phyloP scores from a whole-genome alignment of 2,888 invertebrate species.

The Lydus trimaculatus region DNA sequence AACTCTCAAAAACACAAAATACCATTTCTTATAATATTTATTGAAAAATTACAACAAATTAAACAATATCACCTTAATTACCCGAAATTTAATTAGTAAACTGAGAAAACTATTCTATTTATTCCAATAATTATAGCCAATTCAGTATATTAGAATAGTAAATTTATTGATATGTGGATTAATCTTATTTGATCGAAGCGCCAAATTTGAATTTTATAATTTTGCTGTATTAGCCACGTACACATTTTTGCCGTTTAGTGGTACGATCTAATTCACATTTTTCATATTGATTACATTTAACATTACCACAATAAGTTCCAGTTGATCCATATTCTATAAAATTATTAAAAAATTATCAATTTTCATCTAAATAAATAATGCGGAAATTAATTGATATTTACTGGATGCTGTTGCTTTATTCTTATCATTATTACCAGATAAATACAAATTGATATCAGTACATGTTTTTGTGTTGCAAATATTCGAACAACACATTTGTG shows the following conservation, averaged over 20 bases:
- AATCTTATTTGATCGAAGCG: neutral
- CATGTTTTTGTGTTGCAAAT: constrained; percentile 75
- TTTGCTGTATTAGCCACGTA: constrained; percentile 55
- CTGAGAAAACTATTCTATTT: too few relatives aligned
- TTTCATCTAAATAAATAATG: constrained; percentile 9
- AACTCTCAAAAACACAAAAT: constrained; percentile 12
- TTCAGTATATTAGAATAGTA: too few relatives aligned
- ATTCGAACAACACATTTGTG: constrained; percentile 76
- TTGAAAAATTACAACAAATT: neutral
- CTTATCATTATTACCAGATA: constrained; percentile 43
- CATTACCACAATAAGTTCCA: constrained; percentile 72
- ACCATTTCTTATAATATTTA: neutral
- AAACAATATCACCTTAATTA: neutral
- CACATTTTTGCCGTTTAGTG: constrained; percentile 73
- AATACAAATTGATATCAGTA: constrained; percentile 53
- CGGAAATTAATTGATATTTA: constrained; percentile 14
- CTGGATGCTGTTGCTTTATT: constrained; percentile 34
- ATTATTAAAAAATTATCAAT: constrained; percentile 11
- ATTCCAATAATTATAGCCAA: too few relatives aligned
- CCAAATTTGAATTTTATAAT: neutral
- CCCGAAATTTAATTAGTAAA: neutral
- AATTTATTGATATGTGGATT: too few relatives aligned
- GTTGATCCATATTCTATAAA: constrained; percentile 59
- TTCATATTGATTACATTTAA: constrained; percentile 72
- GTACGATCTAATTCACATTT: constrained; percentile 71